A percentile compares a stretch with the other conserved stretches of the same genome.
Conservation (phyloP, 2,888 invertebrate genomes). For the Melanotus villosus region DNA sequence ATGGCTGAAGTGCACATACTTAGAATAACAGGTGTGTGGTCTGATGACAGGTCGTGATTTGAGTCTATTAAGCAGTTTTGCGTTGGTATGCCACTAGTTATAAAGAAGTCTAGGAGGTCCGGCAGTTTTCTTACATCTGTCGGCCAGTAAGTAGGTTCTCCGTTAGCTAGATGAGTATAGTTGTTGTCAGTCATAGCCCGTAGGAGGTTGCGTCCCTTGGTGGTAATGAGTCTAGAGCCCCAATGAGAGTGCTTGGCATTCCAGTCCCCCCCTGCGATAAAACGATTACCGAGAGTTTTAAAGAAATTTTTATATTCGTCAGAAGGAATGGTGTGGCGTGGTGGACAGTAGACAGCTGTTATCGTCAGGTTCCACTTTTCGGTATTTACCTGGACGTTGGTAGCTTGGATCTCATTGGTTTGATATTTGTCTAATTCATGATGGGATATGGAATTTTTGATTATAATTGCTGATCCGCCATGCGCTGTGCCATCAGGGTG, state of each 20-base stretch:
- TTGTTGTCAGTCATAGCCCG: neutral
- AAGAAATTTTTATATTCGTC: neutral
- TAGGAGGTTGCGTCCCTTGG: conserved; percentile 15
- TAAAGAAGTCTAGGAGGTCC: conserved; percentile 1
- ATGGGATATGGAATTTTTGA: conserved; percentile 2
- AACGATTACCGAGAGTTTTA: conserved; percentile 35
- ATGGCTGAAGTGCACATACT: neutral
- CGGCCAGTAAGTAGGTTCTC: conserved; percentile 3
- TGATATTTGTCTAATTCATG: conserved; percentile 7
- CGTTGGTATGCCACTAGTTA: conserved; percentile 7
- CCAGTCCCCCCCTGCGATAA: conserved; percentile 47
- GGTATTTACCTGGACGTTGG: conserved; percentile 15
- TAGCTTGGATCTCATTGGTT: conserved; percentile 17
- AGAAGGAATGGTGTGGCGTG: conserved; percentile 5
- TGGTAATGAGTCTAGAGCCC: conserved; percentile 16
- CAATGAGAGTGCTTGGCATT: conserved; percentile 44
- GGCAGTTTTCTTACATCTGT: neutral
- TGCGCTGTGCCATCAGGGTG: conserved; percentile 13
- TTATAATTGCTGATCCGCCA: neutral
- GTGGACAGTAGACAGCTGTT: conserved; percentile 10
- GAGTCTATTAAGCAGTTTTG: conserved; percentile 11
- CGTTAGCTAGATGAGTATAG: neutral
- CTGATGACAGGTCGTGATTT: neutral
- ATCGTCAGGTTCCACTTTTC: conserved; percentile 10
- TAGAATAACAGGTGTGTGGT: neutral